phyloP scores from a whole-genome alignment of 2,113 vertebrate species.

The Semicossyphus pulcher region DNA sequence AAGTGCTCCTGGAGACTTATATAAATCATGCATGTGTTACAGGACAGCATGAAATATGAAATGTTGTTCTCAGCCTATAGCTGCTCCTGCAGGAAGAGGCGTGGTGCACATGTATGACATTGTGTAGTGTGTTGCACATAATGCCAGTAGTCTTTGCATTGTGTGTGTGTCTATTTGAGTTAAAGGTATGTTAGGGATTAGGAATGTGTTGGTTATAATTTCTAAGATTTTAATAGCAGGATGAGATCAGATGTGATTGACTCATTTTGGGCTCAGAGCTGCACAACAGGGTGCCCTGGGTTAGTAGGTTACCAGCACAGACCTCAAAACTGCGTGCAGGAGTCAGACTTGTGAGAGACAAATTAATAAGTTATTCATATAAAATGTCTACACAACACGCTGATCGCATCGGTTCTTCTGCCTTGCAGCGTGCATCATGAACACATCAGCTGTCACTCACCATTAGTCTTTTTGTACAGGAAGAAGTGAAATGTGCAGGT shows the following conservation, averaged over 20 bases:
- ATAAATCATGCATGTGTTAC: slow-evolving; percentile 22
- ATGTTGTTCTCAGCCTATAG: not conserved
- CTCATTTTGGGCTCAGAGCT: not conserved
- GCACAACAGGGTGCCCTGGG: not conserved
- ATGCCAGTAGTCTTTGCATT: not conserved
- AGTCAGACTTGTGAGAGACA: not conserved
- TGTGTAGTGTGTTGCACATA: not conserved
- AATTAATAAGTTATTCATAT: not conserved
- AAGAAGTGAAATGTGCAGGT: not conserved
- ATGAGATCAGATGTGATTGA: not conserved
- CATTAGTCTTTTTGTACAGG: too few species aligned
- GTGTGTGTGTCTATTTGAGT: not conserved
- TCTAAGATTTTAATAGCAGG: not conserved
- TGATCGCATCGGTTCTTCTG: not conserved
- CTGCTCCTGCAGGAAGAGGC: slow-evolving; percentile 1
- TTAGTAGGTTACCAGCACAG: not conserved
- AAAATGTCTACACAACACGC: not conserved
- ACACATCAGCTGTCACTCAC: fast-evolving
- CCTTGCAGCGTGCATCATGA: not conserved
- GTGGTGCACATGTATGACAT: not conserved
- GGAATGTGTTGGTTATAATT: not conserved
- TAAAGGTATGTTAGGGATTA: not conserved
- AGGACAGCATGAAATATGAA: slow-evolving; percentile 21
- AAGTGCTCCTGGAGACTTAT: not conserved
- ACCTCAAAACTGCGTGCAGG: too few species aligned